Percentiles rank a stretch among this genome's conserved stretches.
phyloP scores from a whole-genome alignment of 23 tunicate genomes.

The Trididemnum clinides region DNA sequence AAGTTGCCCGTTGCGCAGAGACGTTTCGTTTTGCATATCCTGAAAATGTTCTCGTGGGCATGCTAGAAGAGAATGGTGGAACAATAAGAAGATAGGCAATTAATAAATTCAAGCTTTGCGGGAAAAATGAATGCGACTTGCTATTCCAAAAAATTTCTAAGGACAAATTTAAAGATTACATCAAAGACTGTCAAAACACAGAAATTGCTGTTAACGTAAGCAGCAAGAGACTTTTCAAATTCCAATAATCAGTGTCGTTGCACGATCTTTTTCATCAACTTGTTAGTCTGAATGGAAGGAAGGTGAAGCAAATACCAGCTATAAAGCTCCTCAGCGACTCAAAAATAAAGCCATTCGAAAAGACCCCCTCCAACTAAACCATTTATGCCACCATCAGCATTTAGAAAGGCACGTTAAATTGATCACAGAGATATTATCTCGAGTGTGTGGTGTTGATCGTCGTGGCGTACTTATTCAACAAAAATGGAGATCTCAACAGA shows the following conservation, averaged over 20 bases:
- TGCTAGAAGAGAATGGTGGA: too few relatives aligned
- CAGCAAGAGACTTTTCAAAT: background rate
- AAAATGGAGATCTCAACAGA: background rate
- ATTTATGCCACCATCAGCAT: background rate
- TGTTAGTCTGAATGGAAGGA: background rate
- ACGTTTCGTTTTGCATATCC: too few relatives aligned
- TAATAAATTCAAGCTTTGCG: too few relatives aligned
- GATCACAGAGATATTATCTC: background rate
- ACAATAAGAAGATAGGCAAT: too few relatives aligned
- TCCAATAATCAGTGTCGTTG: slow-evolving; percentile 1
- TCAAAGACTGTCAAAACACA: too few relatives aligned
- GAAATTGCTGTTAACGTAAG: background rate
- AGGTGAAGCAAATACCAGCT: background rate
- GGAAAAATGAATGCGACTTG: too few relatives aligned
- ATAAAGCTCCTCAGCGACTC: background rate
- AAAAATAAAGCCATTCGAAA: background rate
- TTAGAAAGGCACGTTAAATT: background rate
- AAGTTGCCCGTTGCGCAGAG: too few relatives aligned
- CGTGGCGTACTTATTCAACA: background rate
- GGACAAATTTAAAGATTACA: too few relatives aligned
- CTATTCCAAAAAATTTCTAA: too few relatives aligned
- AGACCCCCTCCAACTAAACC: background rate
- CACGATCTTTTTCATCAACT: background rate
- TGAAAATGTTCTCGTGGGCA: too few relatives aligned
- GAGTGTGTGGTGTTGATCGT: background rate